Evolutionary conservation across 1,140 invertebrate species (phyloP), one percentile per base, ranked within the genome.

Genomic region (Eurosta solidaginis): DNA sequence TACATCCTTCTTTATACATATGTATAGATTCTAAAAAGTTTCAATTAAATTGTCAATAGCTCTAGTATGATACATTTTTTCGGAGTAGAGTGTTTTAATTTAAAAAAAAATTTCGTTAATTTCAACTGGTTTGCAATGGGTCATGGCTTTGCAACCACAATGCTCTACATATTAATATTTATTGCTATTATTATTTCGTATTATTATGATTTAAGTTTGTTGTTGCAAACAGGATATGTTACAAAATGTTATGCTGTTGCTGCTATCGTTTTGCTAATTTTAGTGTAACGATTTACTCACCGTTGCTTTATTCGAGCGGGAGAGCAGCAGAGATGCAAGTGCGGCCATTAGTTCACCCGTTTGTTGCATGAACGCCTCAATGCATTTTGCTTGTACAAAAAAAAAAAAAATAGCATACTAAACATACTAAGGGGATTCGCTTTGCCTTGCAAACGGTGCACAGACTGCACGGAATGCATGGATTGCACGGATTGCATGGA

Each of bases 211-310:
- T 68, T 68, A 40, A 68, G 40, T 68, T 40, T 33, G 20, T 68
- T 40, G 7, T n/a, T 68, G 33, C 22, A 33, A n/a, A 36, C 59
- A 68, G 59, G 59, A 68, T 52, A 52, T 52, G 49, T 52, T 52
- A 22, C 49, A 22, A 52, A 68, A 68, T 68, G 59, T 68, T 68
- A n/a, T n/a, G 2, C 27, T 10, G 22, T 22, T 25, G 49, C 17
- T 5, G 22, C 10, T 52, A 10, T 54, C 33, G 27, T 54, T 6
- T 54, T 54, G 27, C 17, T 59, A 14, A 29, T 29, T 59, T 68
- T 68, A 68, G 59, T 68, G 33, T 68, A 2, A 42, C 59, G 40
- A 68, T 68, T 68, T 68, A 68, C 59, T 29, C 59, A 68, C 59
- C 40, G 59, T 68, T 68, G 59, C 59, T 40, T 68, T 68, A 36